phyloP scores from a whole-genome alignment of 1,140 invertebrate species.

The Daktulosphaira vitifoliae region DNA sequence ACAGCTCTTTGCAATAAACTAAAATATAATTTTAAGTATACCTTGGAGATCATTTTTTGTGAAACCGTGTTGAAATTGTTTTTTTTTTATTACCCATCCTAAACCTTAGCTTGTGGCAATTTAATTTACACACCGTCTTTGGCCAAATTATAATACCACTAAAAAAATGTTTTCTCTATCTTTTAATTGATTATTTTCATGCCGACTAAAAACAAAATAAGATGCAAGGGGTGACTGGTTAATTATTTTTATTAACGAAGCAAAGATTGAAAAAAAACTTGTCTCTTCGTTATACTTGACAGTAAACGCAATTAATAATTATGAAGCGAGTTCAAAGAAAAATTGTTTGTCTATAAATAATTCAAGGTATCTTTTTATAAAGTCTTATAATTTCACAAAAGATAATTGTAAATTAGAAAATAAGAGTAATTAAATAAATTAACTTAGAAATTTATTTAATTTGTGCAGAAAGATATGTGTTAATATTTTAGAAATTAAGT shows the following conservation, averaged over 20 bases:
- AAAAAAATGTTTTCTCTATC: slow-evolving; percentile 10
- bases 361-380: too few species aligned
- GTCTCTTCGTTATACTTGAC: too few species aligned
- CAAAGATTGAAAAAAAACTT: neutral
- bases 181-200: slow-evolving; percentile 29
- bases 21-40: slow-evolving; percentile 27
- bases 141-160: neutral
- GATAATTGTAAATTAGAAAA: too few species aligned
- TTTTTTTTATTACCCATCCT: neutral
- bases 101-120: slow-evolving; percentile 21
- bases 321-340: too few species aligned
- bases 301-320: too few species aligned
- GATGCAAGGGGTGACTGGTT: slow-evolving; percentile 1
- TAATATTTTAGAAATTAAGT: too few species aligned
- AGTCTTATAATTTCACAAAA: too few species aligned
- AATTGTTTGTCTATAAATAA: too few species aligned
- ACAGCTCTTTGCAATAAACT: slow-evolving; percentile 18
- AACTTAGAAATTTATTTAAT: too few species aligned
- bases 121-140: slow-evolving; percentile 24
- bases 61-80: neutral
- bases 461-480: too few species aligned
- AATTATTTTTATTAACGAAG: slow-evolving; percentile 33
- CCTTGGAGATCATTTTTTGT: slow-evolving; percentile 14
- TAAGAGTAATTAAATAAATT: too few species aligned
- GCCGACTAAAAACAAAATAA: slow-evolving; percentile 22